Conservation (phyloP, 2,888 invertebrate species). For the Didymodactylos carnosus region DNA sequence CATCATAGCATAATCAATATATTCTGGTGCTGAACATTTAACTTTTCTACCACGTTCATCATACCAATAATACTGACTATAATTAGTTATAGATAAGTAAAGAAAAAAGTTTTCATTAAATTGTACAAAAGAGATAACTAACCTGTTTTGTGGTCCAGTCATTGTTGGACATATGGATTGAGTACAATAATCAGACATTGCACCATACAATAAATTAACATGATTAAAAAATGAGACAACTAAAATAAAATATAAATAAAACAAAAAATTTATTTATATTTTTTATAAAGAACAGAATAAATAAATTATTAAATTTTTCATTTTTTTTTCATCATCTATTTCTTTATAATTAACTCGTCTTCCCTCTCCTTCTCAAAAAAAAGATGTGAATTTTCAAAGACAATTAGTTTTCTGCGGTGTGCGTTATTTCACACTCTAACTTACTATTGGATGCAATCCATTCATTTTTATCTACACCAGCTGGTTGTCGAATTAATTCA, state of each 20-base stretch:
- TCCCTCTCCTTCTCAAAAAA: no score
- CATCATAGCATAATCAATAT: constrained; percentile 95
- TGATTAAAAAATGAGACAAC: constrained; percentile 87
- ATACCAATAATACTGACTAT: constrained; percentile 83
- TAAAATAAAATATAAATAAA: constrained; percentile 17
- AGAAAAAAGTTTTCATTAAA: neutral
- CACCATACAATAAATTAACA: constrained; percentile 91
- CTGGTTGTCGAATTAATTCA: constrained; percentile 76
- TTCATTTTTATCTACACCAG: constrained; percentile 89
- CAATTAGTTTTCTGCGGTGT: neutral
- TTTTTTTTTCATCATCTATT: no score
- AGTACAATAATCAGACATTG: constrained; percentile 95
- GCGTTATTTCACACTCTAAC: constrained; percentile 30
- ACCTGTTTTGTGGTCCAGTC: constrained; percentile 25
- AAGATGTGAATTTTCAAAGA: no score
- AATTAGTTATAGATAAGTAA: constrained; percentile 25
- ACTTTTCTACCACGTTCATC: constrained; percentile 96
- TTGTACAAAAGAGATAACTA: neutral
- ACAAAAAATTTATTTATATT: neutral
- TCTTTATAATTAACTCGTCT: no score
- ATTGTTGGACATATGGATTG: constrained; percentile 59
- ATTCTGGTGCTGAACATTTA: constrained; percentile 86
- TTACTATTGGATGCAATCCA: constrained; percentile 97
- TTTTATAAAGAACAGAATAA: neutral
- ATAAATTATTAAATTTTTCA: no score